Conservation (phyloP, 2,797 vertebrate species). For the Enoplosus armatus region DNA sequence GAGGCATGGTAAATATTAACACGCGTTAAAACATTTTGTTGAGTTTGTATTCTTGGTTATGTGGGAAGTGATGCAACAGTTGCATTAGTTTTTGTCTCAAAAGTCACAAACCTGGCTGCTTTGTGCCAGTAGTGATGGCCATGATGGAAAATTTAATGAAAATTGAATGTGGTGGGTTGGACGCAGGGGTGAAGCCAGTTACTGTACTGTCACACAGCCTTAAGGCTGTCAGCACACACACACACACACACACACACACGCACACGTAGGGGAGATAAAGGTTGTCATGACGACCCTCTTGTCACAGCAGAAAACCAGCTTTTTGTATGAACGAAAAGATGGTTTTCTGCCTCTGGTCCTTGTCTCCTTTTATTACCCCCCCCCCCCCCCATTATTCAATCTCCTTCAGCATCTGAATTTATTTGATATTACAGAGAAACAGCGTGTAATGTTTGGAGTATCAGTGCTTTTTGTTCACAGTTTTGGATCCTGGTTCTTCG, state of each 20-base stretch:
- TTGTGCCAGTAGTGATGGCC: background rate
- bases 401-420: background rate
- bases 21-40: too few species aligned
- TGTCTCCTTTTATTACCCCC: slow-evolving; percentile 73
- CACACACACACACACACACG: slow-evolving; percentile 18
- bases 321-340: slow-evolving; percentile 46
- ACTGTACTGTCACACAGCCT: background rate
- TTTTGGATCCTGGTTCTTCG: background rate
- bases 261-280: slow-evolving; percentile 35
- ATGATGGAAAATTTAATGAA: slow-evolving; percentile 16
- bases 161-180: background rate
- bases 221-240: background rate
- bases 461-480: background rate
- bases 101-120: background rate
- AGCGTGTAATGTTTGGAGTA: background rate
- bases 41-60: too few species aligned
- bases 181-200: background rate
- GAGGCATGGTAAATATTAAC: too few species aligned
- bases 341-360: slow-evolving; percentile 72
- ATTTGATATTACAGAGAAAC: slow-evolving; percentile 5
- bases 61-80: background rate
- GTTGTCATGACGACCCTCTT: slow-evolving; percentile 71
- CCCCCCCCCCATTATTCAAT: slow-evolving; percentile 27
- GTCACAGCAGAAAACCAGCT: slow-evolving; percentile 44
- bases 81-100: background rate